Base-by-base conservation (phyloP, 2,113 vertebrate species). In the Nesogale talazaci region DNA sequence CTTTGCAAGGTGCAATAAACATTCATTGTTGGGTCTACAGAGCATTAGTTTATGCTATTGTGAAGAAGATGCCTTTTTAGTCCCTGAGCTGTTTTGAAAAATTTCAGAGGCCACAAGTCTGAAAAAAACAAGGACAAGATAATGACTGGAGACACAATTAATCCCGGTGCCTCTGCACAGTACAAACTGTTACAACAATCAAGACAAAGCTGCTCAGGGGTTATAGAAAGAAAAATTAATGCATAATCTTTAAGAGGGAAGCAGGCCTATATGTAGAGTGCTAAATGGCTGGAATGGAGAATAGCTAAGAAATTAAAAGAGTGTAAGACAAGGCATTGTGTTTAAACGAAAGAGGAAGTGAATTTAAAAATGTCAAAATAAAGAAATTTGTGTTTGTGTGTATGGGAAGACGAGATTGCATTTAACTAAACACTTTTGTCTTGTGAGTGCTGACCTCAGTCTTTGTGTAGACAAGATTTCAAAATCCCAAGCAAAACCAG, bases 81-180 rank as follows among this genome's bases (percentile, higher is more conserved):
- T 88, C 94, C 96, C 88, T 65, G 90, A 87, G 94, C 93, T 96
- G 94, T 97, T 98, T 96, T 95, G 96, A 92, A 94, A 97, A 95
- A 94, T 97, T 74, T 97, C 96, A 94, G 97, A 98, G 97, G 93
- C 97, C 94, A 65, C 84, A 88, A 96, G 95, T 95, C 97, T 98
- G 95, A 94, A 96, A 94, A 95, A 90, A 97, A 91, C 98, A 98
- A 98, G 98, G 98, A 97, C 98, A 95, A 96, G 98, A 98, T 98
- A 98, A 98, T 97, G 95, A 93, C 83, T 80, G 72, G 92, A 97
- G 97, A 97, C 94, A 12, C 94, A 98, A 98, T 97, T 97, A 97
- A 97, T 97, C 93, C 95, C 10, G 72, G 92, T 84, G 92, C 96
- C 96, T 93, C 88, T 59, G 87, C 94, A 89, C 92, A 95, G 97